Evolutionary conservation across 2,888 invertebrate species (phyloP).

Genomic region (Nomada lathburiana): DNA sequence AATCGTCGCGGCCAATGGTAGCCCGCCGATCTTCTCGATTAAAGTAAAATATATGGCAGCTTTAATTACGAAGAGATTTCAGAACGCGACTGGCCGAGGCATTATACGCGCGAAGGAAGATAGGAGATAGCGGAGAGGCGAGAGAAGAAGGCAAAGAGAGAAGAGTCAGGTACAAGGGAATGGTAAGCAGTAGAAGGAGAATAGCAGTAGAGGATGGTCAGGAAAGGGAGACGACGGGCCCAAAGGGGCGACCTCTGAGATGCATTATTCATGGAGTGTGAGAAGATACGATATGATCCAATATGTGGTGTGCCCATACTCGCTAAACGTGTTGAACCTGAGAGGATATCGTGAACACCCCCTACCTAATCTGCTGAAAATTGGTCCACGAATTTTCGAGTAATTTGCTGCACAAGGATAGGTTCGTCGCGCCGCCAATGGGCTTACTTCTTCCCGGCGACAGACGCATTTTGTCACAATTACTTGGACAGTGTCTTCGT

Average conservation of each 20-base stretch:
- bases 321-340: constrained; percentile 65
- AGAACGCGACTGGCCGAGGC: constrained; percentile 68
- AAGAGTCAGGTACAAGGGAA: constrained; percentile 8
- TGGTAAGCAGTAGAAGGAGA: constrained; percentile 32
- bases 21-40: constrained; percentile 78
- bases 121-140: background rate
- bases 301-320: constrained; percentile 80
- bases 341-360: constrained; percentile 62
- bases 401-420: constrained; percentile 74
- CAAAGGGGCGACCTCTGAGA: constrained; percentile 73
- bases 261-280: constrained; percentile 84
- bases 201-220: constrained; percentile 52
- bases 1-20: constrained; percentile 75
- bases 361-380: constrained; percentile 82
- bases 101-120: constrained; percentile 54
- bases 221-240: constrained; percentile 56
- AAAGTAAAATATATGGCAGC: constrained; percentile 82
- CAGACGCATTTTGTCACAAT: too few species aligned
- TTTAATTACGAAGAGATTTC: constrained; percentile 80
- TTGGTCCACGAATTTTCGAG: constrained; percentile 82
- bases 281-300: constrained; percentile 84
- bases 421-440: background rate
- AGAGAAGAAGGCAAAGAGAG: constrained; percentile 17
- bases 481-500: too few species aligned
- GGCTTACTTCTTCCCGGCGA: too few species aligned